These are phyloP conservation scores for Dioctria linearis DNA, from an alignment of 2,888 invertebrate species.

Conservation along the genomic window DNA sequence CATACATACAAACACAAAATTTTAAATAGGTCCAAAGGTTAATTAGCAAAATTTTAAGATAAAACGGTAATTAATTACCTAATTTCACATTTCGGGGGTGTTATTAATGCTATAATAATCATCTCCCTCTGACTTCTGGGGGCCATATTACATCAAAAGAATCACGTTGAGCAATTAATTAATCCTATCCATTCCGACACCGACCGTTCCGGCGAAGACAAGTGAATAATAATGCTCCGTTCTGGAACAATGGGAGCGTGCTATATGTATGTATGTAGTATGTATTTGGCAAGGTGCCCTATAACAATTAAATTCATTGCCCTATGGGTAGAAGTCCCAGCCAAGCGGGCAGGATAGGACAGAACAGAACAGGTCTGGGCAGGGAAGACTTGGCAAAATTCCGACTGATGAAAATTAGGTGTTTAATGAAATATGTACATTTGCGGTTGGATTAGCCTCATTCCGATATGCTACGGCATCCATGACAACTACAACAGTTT, in stretches of 20 bases:
- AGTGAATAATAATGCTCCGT: constrained; percentile 39
- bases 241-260: constrained; percentile 16
- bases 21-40: background rate
- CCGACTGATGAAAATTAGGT: constrained; percentile 17
- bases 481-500: background rate
- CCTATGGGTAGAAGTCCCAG: background rate
- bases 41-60: constrained; percentile 17
- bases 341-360: too few species aligned
- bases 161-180: constrained; percentile 41
- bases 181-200: constrained; percentile 21
- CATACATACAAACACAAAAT: too few species aligned
- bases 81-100: constrained; percentile 18
- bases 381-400: constrained; percentile 14
- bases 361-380: too few species aligned
- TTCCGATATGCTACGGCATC: background rate
- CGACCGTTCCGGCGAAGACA: constrained; percentile 34
- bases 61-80: constrained; percentile 29
- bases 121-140: constrained; percentile 3
- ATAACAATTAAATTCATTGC: constrained; percentile 42
- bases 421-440: constrained; percentile 15
- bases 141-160: constrained; percentile 40
- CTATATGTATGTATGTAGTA: too few species aligned
- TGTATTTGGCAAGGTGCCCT: constrained; percentile 36
- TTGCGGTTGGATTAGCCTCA: background rate
- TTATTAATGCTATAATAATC: constrained; percentile 38